These are phyloP conservation scores for Apodemus agrarius DNA, from an alignment of 2,797 vertebrate genomes.

Conservation along the genomic window DNA sequence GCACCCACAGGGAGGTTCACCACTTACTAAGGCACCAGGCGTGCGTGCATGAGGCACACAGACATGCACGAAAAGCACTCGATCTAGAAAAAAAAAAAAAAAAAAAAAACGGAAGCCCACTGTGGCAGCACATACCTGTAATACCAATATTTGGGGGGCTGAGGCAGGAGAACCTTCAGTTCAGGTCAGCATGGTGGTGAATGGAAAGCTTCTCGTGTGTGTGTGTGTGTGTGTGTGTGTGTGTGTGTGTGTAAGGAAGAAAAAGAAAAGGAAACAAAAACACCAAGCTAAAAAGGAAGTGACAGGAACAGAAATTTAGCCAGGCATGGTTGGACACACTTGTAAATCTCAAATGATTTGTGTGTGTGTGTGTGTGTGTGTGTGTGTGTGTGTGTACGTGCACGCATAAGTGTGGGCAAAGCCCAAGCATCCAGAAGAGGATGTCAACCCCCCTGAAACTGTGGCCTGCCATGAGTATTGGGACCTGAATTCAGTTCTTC, in stretches of 20 bases:
- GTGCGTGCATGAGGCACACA: not conserved
- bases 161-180: not conserved
- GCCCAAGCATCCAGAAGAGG: not conserved
- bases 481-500: not conserved
- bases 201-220: not conserved
- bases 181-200: not conserved
- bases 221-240: not conserved
- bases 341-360: not conserved
- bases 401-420: not conserved
- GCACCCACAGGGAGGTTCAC: not conserved
- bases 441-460: not conserved
- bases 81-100: not conserved
- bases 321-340: not conserved
- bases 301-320: not conserved
- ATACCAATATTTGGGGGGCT: too few species aligned
- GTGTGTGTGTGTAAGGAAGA: too few species aligned
- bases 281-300: not conserved
- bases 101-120: not conserved
- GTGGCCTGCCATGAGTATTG: not conserved
- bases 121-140: too few species aligned
- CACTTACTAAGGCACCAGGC: not conserved
- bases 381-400: too few species aligned
- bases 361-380: not conserved
- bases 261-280: not conserved
- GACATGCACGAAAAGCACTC: not conserved